Evolutionary conservation across 2,888 invertebrate species (phyloP).

Genomic region (Acrobasis repandana): DNA sequence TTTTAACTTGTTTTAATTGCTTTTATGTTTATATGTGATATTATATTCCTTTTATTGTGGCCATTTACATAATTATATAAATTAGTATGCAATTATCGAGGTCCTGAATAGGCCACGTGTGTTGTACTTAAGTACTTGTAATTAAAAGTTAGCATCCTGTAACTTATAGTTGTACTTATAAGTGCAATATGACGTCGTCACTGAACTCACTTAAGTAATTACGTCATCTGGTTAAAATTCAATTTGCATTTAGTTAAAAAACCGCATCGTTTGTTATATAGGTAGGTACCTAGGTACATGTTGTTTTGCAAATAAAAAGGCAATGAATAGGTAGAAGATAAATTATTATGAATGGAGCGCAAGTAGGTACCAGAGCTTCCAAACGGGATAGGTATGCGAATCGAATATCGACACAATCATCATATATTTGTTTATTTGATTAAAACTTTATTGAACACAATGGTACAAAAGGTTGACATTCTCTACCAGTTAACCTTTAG

Average conservation of each 20-base stretch:
- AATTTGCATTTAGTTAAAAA: background rate
- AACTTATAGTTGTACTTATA: conserved; percentile 21
- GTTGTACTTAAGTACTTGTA: background rate
- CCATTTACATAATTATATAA: conserved; percentile 27
- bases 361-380: too few species aligned
- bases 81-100: conserved; percentile 27
- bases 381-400: too few species aligned
- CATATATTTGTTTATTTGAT: too few species aligned
- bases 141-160: conserved; percentile 14
- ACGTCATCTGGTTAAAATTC: conserved; percentile 1
- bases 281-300: too few species aligned
- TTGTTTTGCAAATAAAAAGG: too few species aligned
- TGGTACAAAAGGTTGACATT: too few species aligned
- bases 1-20: conserved; percentile 59
- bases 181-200: conserved; percentile 7
- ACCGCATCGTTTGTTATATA: background rate
- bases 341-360: too few species aligned
- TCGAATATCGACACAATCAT: too few species aligned
- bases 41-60: conserved; percentile 27
- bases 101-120: conserved; percentile 19
- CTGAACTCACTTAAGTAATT: background rate
- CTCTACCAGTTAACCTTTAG: too few species aligned
- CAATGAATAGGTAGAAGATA: too few species aligned
- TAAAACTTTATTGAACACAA: too few species aligned
- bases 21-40: conserved; percentile 42